Percentiles rank a stretch among this genome's conserved stretches.
These are phyloP conservation scores for Drosophila percnosoma DNA, from an alignment of 2,888 invertebrate species.

Conservation along the genomic window DNA sequence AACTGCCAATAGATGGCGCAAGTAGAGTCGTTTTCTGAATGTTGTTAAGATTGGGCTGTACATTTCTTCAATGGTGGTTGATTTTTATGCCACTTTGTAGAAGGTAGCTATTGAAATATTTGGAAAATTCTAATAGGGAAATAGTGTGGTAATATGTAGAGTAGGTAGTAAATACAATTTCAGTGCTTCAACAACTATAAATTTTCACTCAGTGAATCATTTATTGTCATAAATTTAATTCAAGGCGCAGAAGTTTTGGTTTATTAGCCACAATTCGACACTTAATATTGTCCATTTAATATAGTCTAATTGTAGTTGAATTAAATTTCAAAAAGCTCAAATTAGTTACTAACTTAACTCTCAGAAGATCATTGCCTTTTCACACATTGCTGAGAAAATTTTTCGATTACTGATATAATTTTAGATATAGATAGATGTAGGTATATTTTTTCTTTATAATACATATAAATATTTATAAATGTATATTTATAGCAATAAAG, in stretches of 20 bases:
- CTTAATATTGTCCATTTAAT: no score
- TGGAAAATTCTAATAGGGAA: not conserved
- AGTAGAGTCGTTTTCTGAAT: not conserved
- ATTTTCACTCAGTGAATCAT: not conserved
- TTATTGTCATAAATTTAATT: no score
- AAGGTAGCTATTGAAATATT: not conserved
- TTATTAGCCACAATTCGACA: no score
- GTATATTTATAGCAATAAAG: not conserved
- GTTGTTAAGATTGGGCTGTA: constrained; percentile 12
- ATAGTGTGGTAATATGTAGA: not conserved
- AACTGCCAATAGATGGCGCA: constrained; percentile 71
- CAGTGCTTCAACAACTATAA: not conserved
- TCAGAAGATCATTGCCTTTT: not conserved
- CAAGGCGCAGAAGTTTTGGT: no score
- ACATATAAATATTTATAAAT: not conserved
- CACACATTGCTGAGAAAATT: not conserved
- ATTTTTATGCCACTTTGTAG: not conserved
- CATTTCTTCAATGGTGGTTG: constrained; percentile 15
- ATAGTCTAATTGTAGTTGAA: no score
- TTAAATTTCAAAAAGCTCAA: not conserved
- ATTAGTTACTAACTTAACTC: not conserved
- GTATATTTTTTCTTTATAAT: not conserved
- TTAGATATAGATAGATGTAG: no score
- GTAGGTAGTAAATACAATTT: not conserved
- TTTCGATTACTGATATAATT: no score